A percentile compares a stretch with the other conserved stretches of the same genome.
phyloP scores from a whole-genome alignment of 1,140 invertebrate species.

The Zaprionus lachaisei region DNA sequence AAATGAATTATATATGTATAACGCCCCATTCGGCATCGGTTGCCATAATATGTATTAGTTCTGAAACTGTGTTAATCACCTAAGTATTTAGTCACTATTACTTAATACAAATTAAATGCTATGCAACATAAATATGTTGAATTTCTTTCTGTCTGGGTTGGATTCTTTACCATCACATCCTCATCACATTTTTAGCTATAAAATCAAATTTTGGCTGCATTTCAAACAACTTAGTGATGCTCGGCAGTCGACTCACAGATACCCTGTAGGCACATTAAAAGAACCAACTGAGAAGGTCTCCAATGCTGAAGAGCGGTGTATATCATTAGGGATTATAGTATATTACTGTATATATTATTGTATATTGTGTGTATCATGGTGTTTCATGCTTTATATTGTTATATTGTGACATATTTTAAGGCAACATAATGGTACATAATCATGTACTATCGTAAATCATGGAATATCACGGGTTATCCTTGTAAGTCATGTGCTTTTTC shows the following conservation, averaged over 20 bases:
- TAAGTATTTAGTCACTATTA: slow-evolving; percentile 83
- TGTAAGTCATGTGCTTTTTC: no score
- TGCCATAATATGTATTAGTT: slow-evolving; percentile 74
- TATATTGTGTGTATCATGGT: no score
- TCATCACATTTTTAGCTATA: slow-evolving; percentile 3
- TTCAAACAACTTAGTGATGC: not conserved
- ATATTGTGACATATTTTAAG: no score
- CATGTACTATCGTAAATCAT: no score
- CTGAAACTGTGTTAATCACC: slow-evolving; percentile 81
- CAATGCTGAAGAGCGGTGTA: not conserved
- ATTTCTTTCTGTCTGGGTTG: not conserved
- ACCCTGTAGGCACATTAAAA: not conserved
- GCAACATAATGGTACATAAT: no score
- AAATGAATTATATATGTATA: not conserved
- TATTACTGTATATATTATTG: no score
- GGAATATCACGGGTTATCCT: no score
- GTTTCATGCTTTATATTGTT: no score
- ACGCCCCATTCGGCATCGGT: slow-evolving; percentile 34
- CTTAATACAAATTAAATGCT: slow-evolving; percentile 71
- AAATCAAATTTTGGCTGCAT: not conserved
- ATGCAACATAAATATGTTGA: slow-evolving; percentile 33
- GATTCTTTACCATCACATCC: not conserved
- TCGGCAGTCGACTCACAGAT: not conserved
- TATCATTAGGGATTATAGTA: no score
- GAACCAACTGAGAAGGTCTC: not conserved